Percentiles rank a stretch among this genome's conserved stretches.
Evolutionary conservation across 1,140 invertebrate genomes (phyloP).

Genomic region (Pogonognathellus flavescens): DNA sequence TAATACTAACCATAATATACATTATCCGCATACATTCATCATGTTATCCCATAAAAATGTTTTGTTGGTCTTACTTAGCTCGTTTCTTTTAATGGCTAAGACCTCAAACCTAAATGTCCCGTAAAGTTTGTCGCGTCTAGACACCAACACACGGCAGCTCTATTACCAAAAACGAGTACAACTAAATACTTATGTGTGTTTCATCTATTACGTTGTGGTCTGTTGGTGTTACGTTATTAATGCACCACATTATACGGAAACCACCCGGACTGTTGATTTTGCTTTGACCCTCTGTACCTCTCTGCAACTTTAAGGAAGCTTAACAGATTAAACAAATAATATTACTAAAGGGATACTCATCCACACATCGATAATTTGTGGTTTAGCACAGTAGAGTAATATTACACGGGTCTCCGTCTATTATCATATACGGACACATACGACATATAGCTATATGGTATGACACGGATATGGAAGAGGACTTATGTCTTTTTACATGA

Average conservation of each 20-base stretch:
- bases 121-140: slow-evolving; percentile 9
- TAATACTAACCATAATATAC: neutral
- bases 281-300: neutral
- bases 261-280: neutral
- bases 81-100: slow-evolving; percentile 23
- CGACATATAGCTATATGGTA: too few species aligned
- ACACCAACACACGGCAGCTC: neutral
- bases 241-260: neutral
- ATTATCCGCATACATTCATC: neutral
- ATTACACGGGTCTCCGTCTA: too few species aligned
- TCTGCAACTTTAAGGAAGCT: slow-evolving; percentile 23
- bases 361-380: too few species aligned
- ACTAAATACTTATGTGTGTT: too few species aligned
- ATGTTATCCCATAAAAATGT: neutral
- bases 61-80: neutral
- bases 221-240: too few species aligned
- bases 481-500: too few species aligned
- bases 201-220: too few species aligned
- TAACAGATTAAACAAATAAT: slow-evolving; percentile 25
- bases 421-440: too few species aligned
- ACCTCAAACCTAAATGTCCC: neutral
- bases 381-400: too few species aligned
- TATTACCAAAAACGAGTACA: too few species aligned
- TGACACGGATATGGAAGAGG: too few species aligned
- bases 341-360: neutral